Evolutionary conservation across 1,140 invertebrate genomes (phyloP).

Genomic region (Acromyrmex echinatior): DNA sequence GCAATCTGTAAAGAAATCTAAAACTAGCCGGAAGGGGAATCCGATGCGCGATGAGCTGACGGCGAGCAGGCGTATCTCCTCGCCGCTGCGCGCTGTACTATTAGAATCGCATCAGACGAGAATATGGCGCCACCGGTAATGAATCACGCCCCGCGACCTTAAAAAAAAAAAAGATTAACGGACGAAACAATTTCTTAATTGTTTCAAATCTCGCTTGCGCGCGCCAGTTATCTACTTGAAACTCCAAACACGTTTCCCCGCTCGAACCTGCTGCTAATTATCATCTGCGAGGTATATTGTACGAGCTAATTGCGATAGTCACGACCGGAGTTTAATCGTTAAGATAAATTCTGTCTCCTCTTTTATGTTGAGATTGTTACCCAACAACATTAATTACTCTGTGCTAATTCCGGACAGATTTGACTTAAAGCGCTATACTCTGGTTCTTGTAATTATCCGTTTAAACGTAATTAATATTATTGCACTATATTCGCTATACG

Average conservation of each 20-base stretch:
- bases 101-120: conserved; percentile 78
- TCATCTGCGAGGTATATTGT: conserved; percentile 36
- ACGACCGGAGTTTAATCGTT: conserved; percentile 36
- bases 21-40: conserved; percentile 64
- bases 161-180: conserved; percentile 63
- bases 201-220: conserved; percentile 62
- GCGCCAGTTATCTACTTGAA: conserved; percentile 1
- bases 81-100: conserved; percentile 57
- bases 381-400: conserved; percentile 6
- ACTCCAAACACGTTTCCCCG: conserved; percentile 2
- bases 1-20: conserved; percentile 59
- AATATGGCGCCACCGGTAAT: conserved; percentile 63
- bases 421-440: background rate
- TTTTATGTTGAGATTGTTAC: background rate
- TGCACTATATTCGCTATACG: background rate
- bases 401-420: conserved; percentile 13
- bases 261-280: conserved; percentile 45
- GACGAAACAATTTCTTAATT: conserved; percentile 79
- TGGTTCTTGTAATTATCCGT: background rate
- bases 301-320: conserved; percentile 26
- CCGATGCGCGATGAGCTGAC: conserved; percentile 42
- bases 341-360: conserved; percentile 34
- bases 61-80: conserved; percentile 43
- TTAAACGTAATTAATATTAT: conserved; percentile 1
- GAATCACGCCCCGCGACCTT: conserved; percentile 73